These are phyloP conservation scores for Drosophila recens DNA, from an alignment of 2,888 invertebrate species.

Conservation along the genomic window DNA sequence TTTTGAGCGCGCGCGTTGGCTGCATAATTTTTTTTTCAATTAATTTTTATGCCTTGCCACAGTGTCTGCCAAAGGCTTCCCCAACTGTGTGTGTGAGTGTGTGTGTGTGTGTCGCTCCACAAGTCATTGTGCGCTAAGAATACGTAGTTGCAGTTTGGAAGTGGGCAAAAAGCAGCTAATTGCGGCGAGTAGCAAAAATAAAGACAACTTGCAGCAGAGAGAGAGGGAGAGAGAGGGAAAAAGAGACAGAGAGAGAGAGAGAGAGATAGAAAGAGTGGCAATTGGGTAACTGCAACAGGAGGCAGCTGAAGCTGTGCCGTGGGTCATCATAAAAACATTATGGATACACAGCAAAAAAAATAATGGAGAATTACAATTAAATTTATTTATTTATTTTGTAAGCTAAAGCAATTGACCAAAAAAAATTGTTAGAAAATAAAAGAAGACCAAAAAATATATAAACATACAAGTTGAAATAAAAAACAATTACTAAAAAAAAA, in stretches of 20 bases:
- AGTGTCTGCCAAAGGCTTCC: conserved; percentile 57
- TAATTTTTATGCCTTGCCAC: conserved; percentile 73
- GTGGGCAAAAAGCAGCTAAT: conserved; percentile 63
- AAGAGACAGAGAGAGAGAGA: conserved; percentile 1
- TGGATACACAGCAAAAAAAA: conserved; percentile 37
- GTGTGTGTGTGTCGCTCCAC: neutral
- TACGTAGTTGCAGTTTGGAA: conserved; percentile 52
- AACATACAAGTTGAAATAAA: too few relatives aligned
- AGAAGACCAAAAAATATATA: too few relatives aligned
- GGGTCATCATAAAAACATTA: conserved; percentile 82
- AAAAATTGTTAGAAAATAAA: too few relatives aligned
- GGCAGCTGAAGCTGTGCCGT: conserved; percentile 44
- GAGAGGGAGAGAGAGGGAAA: neutral
- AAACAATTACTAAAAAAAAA: too few relatives aligned
- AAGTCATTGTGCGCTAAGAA: conserved; percentile 52
- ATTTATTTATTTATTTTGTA: too few relatives aligned
- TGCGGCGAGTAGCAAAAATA: conserved; percentile 73
- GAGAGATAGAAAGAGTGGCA: neutral
- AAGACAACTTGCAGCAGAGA: conserved; percentile 56
- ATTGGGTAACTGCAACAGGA: conserved; percentile 22
- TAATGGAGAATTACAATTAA: too few relatives aligned
- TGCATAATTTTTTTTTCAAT: conserved; percentile 60
- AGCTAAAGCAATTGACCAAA: too few relatives aligned
- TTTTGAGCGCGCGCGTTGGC: conserved; percentile 40
- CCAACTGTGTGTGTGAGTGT: neutral